Base-by-base conservation (phyloP, 2,888 invertebrate genomes). In the Tridacna crocea region DNA sequence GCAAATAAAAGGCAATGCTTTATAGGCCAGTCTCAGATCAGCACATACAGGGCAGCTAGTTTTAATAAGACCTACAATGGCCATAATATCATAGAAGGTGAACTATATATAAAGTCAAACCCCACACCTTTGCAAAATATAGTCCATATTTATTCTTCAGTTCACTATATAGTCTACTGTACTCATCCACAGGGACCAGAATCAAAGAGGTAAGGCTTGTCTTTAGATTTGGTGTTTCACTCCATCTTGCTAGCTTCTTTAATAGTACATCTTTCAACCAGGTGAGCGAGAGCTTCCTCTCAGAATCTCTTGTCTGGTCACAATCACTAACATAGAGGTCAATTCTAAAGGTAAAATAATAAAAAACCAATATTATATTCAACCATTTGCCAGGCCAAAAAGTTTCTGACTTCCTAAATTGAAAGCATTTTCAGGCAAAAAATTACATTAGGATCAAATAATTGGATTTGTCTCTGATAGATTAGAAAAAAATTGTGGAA, bases 81-180 rank as follows among this genome's bases (percentile, higher is more conserved):
- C n/a, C n/a, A n/a, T n/a, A n/a, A n/a, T n/a, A n/a, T n/a, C n/a
- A n/a, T n/a, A n/a, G n/a, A n/a, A n/a, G n/a, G n/a, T n/a, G n/a
- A n/a, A n/a, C n/a, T n/a, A n/a, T 8, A 8, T 36, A 36, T 36
- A 36, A 36, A 36, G 8, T 8, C 36, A 36, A 36, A 36, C 36
- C 55, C 15, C 55, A 55, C 60, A 96, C 97, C 95, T 96, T 95
- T 15, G 97, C 96, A 93, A 98, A 96, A 82, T 96, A 95, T 80
- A 95, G 95, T 0, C 97, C 97, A 96, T 98, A 97, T 94, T 97
- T 97, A 0, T 95, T 92, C 93, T 98, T 98, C 13, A 98, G 94
- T 36, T 95, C 91, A 90, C 96, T 96, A 92, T 98, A 98, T 80
- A 96, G 95, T 46, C 94, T 92, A 90, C 96, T 96, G 93, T 98